A percentile compares a stretch with the other conserved stretches of the same genome.
Conservation (phyloP, 1,140 invertebrate species). For the Brevipalpus yothersi region DNA sequence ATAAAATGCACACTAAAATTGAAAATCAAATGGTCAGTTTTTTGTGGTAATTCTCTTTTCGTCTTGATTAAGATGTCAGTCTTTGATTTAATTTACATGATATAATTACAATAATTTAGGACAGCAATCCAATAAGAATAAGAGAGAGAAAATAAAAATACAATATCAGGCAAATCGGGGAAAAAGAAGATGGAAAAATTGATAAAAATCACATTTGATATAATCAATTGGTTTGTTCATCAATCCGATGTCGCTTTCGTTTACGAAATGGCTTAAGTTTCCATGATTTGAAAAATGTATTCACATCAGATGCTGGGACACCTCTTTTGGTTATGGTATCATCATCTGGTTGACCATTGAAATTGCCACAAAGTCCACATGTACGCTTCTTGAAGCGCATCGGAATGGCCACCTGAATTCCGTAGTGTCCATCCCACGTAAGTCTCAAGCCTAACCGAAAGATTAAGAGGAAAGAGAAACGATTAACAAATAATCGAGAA, state of each 20-base stretch:
- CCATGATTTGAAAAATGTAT: constrained; percentile 13
- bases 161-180: too few species aligned
- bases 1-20: too few species aligned
- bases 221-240: background rate
- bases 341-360: constrained; percentile 44
- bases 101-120: too few species aligned
- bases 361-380: constrained; percentile 82
- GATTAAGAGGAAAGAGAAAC: too few species aligned
- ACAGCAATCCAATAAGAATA: too few species aligned
- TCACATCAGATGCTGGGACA: constrained; percentile 25
- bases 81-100: too few species aligned
- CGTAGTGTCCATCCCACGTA: background rate
- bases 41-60: too few species aligned
- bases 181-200: too few species aligned
- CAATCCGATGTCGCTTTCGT: background rate
- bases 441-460: background rate
- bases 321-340: constrained; percentile 37
- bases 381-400: constrained; percentile 44
- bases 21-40: too few species aligned
- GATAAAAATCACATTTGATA: background rate
- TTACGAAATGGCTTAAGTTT: constrained; percentile 8
- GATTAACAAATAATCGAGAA: too few species aligned
- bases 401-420: constrained; percentile 28
- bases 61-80: too few species aligned
- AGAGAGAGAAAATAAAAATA: too few species aligned